Base-by-base conservation (phyloP, 2,113 vertebrate species). In the Chloebia gouldiae region DNA sequence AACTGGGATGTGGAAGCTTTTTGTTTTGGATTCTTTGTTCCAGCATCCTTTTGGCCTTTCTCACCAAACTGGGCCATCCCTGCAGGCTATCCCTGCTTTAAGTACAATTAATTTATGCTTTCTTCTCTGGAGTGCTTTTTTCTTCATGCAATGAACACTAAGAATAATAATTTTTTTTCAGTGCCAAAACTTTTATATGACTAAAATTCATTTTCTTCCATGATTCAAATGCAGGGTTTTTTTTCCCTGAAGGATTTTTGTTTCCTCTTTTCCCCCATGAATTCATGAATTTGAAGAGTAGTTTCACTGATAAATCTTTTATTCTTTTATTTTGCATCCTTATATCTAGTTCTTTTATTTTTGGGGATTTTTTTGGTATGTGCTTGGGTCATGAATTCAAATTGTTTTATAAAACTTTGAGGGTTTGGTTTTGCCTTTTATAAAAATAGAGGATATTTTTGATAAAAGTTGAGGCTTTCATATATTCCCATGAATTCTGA, bases 11-110 rank as follows among this genome's bases (percentile, higher is more conserved):
- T 0, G 0, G 65, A 53, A 87, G 71, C n/a, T 69, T 94, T 94
- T 90, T 87, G 69, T 10, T 79, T 83, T 61, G 50, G 42, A 16
- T 47, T 61, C 81, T 95, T 92, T 88, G 81, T 94, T 95, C 57
- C 73, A 79, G 13, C 39, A 24, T 82, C 80, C 35, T n/a, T 44
- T 75, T 90, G 60, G 51, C 35, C 40, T 61, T 80, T 73, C 27
- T 63, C 44, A 47, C 51, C 75, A 22, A 68, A 70, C 3, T 33
- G 5, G 40, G 28, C 59, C 39, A 51, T 53, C 59, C 86, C 88
- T 82, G 37, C 40, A 81, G 81, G 92, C 88, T 20, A 10, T 87
- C 27, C 23, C 33, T 21, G 1, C 64, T 84, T 84, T 27, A 65
- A 94, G 27, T 79, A 37, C 47, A 91, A 57, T 92, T 69, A 81